Evolutionary conservation across 2,888 invertebrate species (phyloP).

Genomic region (Melolontha melolontha): DNA sequence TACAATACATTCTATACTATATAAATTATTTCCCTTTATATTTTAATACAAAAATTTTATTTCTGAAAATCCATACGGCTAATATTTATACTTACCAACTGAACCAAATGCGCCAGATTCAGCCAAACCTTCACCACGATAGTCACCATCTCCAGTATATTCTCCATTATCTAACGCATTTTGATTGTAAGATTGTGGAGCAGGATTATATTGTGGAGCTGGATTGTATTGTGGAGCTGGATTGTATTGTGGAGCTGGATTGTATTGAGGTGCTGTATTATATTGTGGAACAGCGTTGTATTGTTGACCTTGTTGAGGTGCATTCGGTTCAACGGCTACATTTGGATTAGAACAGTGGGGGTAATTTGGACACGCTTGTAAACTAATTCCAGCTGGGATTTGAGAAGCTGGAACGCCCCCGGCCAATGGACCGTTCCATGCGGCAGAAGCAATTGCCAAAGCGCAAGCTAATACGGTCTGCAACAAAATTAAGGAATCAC

Average conservation of each 20-base stretch:
- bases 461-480: slow-evolving; percentile 61
- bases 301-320: slow-evolving; percentile 49
- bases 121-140: slow-evolving; percentile 64
- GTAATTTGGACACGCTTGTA: slow-evolving; percentile 64
- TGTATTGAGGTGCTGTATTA: slow-evolving; percentile 48
- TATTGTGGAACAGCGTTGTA: slow-evolving; percentile 49
- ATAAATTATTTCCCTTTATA: too few species aligned
- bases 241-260: slow-evolving; percentile 51
- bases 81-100: slow-evolving; percentile 18
- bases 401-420: slow-evolving; percentile 62
- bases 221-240: slow-evolving; percentile 47
- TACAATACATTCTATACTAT: too few species aligned
- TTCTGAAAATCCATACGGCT: too few species aligned
- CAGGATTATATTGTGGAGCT: slow-evolving; percentile 46
- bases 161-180: slow-evolving; percentile 60
- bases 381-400: slow-evolving; percentile 63
- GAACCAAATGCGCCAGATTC: slow-evolving; percentile 61
- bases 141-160: slow-evolving; percentile 64
- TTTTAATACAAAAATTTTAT: too few species aligned
- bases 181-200: slow-evolving; percentile 44
- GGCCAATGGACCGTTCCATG: slow-evolving; percentile 63
- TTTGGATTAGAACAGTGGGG: slow-evolving; percentile 63
- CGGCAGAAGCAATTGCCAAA: slow-evolving; percentile 58
- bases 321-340: slow-evolving; percentile 60
- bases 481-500: slow-evolving; percentile 44